Evolutionary conservation across 2,888 invertebrate genomes (phyloP), one percentile per base, ranked within the genome.

Genomic region (Tenthredo livida): DNA sequence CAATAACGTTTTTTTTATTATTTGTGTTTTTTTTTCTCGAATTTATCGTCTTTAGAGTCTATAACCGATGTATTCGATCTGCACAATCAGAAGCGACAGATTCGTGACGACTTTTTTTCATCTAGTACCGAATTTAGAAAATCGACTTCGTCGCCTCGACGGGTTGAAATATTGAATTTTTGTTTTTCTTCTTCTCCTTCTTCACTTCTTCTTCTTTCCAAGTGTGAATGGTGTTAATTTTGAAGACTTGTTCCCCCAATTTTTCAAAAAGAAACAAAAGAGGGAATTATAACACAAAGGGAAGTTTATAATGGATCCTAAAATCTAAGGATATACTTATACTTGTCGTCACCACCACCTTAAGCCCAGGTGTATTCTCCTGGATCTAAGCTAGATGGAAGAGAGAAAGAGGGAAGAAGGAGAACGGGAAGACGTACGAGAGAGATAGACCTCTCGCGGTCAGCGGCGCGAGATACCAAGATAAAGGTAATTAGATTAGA

Each of bases 401-500:
- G 17, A 21, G 17, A 58, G 12, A 15, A 61, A 15, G 4, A 61
- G 21, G 33, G 5, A 58, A 40, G 21, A 2, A 40, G 61, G 37
- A 58, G 25, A 75, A 50, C 6, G 33, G 33, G 29, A 50, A 47
- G 29, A n/a, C 6, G 40, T 7, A 33, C 10, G 25, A 77, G 58
- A 77, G 40, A 58, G 33, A 37, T 4, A 17, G 77, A 2, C 7
- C 7, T 29, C 50, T 50, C 77, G 37, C 61, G 80, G 65, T 80
- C 80, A 80, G 67, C 83, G 83, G 83, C 83, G 83, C 47, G 83
- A 83, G 83, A 83, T 83, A 29, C 83, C 65, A 83, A 83, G 83
- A 83, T 83, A 83, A 83, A 83, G 65, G 83, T 83, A 83, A 83
- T 83, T 83, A 83, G 83, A 83, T 83, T 83, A 83, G 83, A 83